Base-by-base conservation (phyloP, 2,113 vertebrate species). In the Platichthys flesus region DNA sequence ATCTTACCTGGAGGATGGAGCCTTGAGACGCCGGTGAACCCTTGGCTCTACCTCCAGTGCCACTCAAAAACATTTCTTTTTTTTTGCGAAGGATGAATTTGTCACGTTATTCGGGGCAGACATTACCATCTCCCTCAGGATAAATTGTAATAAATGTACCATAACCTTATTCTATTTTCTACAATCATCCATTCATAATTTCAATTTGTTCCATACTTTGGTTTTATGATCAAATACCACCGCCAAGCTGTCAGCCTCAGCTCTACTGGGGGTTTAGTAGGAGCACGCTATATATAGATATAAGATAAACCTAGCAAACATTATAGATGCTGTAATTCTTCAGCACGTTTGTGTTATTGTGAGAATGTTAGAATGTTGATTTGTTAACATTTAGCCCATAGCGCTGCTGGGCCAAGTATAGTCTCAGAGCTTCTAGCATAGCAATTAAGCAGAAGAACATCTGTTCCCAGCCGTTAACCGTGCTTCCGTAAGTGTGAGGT, bases 391-490 rank as follows among this genome's bases (percentile, higher is more conserved):
- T 63, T 45, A 64, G n/a, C 21, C 23, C 21, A 18, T 45, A 26
- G 51, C 31, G 18, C 7, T 24, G 31, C 67, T 45, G 8, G 51
- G 40, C 4, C 47, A 62, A 62, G n/a, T 56, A 23, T 52, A 47
- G 23, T 54, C 14, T 62, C 20, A 63, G 40, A 54, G 20, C 26
- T 40, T 16, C 21, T 24, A 65, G 54, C 3, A 21, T 51, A 52
- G 58, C 63, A 58, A 57, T 66, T 66, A 58, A 57, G 26, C 23
- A 2, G 54, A 60, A 65, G 20, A 35, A 40, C 60, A 26, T 55
- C 56, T 56, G 23, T 52, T 58, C 14, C 16, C 9, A 26, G 42
- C 24, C 40, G 16, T 63, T 63, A 16, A 26, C 18, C 16, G 16
- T 15, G 5, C 40, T 52, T 47, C 13, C 23, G 9, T 35, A 15